Evolutionary conservation across 2,797 vertebrate genomes (phyloP).

Genomic region (Lacerta bilineata): DNA sequence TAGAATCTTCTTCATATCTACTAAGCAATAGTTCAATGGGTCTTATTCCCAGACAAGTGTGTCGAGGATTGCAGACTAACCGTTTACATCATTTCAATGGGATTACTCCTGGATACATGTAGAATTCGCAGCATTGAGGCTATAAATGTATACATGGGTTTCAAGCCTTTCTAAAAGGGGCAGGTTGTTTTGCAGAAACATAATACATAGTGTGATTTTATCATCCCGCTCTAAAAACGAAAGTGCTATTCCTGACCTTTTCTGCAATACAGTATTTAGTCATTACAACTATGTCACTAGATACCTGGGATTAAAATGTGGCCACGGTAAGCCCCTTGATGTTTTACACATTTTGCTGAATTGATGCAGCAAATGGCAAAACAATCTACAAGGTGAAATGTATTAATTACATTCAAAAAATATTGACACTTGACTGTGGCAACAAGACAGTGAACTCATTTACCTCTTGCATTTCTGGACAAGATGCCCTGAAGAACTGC

Average conservation of each 20-base stretch:
- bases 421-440: not conserved
- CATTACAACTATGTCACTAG: not conserved
- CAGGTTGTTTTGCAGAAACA: slow-evolving; percentile 20
- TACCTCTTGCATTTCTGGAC: too few relatives aligned
- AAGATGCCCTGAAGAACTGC: too few relatives aligned
- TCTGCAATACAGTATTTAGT: not conserved
- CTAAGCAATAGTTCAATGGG: not conserved
- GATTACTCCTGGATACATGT: not conserved
- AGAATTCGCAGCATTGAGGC: too few relatives aligned
- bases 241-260: not conserved
- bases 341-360: not conserved
- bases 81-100: not conserved
- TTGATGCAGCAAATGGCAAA: not conserved
- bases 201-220: not conserved
- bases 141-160: too few relatives aligned
- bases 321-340: not conserved
- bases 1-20: not conserved
- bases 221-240: not conserved
- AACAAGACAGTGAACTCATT: not conserved
- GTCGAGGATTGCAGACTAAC: too few relatives aligned
- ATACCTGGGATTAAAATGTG: not conserved
- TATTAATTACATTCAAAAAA: not conserved
- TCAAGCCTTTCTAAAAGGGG: not conserved
- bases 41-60: too few relatives aligned
- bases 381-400: not conserved